Percentiles rank a stretch among this genome's conserved stretches.
Conservation (phyloP, 1,140 invertebrate genomes). For the Nasonia vitripennis region DNA sequence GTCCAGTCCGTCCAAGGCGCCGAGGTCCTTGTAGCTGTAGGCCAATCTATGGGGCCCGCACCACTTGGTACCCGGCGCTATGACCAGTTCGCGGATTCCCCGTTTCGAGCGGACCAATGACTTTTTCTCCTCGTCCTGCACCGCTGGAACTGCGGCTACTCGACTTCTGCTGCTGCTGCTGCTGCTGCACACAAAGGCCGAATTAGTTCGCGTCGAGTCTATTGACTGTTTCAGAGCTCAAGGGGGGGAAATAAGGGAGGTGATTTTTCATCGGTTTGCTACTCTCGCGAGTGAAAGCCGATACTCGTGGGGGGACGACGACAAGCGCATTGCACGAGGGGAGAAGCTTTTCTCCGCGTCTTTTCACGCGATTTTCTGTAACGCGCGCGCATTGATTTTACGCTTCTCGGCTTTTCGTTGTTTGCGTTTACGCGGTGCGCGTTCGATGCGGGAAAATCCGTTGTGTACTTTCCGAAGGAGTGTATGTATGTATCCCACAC, state of each 20-base stretch:
- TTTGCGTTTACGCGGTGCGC: neutral
- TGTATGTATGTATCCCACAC: no score
- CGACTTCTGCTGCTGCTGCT: neutral
- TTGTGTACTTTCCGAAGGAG: no score
- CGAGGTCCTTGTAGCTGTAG: slow-evolving; percentile 81
- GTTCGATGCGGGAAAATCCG: no score
- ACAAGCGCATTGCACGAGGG: neutral
- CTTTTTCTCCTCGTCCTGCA: neutral
- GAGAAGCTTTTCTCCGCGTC: neutral
- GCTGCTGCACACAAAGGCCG: slow-evolving; percentile 6
- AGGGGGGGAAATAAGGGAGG: neutral
- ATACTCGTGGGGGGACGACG: slow-evolving; percentile 37
- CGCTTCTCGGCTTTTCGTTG: neutral
- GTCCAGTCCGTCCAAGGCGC: slow-evolving; percentile 81
- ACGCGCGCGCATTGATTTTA: neutral
- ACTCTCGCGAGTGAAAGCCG: slow-evolving; percentile 27
- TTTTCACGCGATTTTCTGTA: neutral
- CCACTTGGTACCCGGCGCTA: slow-evolving; percentile 88
- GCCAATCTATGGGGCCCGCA: slow-evolving; percentile 85
- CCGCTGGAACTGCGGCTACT: neutral
- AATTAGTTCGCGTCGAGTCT: slow-evolving; percentile 20
- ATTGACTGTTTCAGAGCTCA: neutral
- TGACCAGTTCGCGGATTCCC: slow-evolving; percentile 76
- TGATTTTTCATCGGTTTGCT: slow-evolving; percentile 46
- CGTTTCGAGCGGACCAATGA: slow-evolving; percentile 49